Percentiles rank a stretch among this genome's conserved stretches.
These are phyloP conservation scores for Gadus chalcogrammus DNA, from an alignment of 2,113 vertebrate genomes.

Conservation along the genomic window DNA sequence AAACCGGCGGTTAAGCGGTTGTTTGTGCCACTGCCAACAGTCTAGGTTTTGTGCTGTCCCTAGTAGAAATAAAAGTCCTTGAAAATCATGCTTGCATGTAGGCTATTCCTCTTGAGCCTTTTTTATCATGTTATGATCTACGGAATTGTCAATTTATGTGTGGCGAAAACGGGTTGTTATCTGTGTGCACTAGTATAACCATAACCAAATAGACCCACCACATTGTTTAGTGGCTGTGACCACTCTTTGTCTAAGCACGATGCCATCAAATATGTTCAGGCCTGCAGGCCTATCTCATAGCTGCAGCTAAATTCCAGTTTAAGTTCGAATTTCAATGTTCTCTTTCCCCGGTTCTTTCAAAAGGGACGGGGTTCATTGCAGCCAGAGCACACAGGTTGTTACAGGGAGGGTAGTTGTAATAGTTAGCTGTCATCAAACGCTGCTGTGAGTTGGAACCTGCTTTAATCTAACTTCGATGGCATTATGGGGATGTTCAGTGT, in stretches of 20 bases:
- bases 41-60: too few species aligned
- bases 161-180: background rate
- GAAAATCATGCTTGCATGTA: too few species aligned
- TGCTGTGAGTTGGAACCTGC: constrained; percentile 60
- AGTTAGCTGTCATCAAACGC: constrained; percentile 52
- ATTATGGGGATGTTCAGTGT: too few species aligned
- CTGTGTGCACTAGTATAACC: background rate
- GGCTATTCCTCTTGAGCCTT: too few species aligned
- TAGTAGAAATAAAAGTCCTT: too few species aligned
- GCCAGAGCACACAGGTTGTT: constrained; percentile 4
- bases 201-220: background rate
- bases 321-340: constrained; percentile 24
- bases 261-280: background rate
- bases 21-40: too few species aligned
- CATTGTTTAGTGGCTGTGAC: constrained; percentile 18
- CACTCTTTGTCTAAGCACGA: background rate
- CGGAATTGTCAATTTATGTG: background rate
- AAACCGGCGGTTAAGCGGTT: too few species aligned
- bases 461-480: constrained; percentile 39
- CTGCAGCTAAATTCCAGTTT: background rate
- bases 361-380: constrained; percentile 30
- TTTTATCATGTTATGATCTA: background rate
- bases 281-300: background rate
- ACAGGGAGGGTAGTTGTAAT: constrained; percentile 25
- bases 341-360: constrained; percentile 40